Evolutionary conservation across 2,888 invertebrate genomes (phyloP), one percentile per base, ranked within the genome.

Genomic region (Microctonus aethiopoides): DNA sequence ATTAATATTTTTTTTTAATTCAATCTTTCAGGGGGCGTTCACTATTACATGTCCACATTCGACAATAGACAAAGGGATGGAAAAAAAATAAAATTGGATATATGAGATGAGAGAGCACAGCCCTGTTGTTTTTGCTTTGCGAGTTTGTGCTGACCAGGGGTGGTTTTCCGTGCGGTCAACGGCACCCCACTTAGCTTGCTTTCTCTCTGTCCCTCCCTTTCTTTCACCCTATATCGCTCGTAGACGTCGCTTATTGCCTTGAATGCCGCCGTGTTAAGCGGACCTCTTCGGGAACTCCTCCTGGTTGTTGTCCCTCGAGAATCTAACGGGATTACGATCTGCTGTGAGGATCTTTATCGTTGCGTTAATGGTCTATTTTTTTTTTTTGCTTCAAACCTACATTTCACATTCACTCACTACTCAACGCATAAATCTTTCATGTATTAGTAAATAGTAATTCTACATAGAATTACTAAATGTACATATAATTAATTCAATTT

Each of bases 201-300:
- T n/a, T n/a, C n/a, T n/a, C n/a, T 52, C 39, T 9, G 36, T 36
- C 22, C 36, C 36, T 36, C 36, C 82, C 81, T 81, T 79, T 80
- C 80, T 83, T 80, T 80, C 81, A 83, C 80, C 81, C 83, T 81
- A 80, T 81, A 83, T n/a, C n/a, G 80, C 82, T 82, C 81, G 82
- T 83, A 83, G 80, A 81, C 79, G 29, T 82, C 81, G 80, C 82
- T 83, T 83, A 82, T 83, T 83, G 81, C 83, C 80, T 79, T 76
- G 79, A 79, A 81, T 57, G 68, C 39, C 62, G 56, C 63, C 51
- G 63, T 68, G 63, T 63, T 68, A 63, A 68, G 41, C 57, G 57
- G 29, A 54, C 68, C 51, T 41, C 56, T 63, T 68, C 46, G 57
- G 29, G 16, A 65, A 24, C 68, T 63, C 63, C 68, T 24, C 68